Base-by-base conservation (phyloP, 1,140 invertebrate genomes). In the Drosophila tristis region DNA sequence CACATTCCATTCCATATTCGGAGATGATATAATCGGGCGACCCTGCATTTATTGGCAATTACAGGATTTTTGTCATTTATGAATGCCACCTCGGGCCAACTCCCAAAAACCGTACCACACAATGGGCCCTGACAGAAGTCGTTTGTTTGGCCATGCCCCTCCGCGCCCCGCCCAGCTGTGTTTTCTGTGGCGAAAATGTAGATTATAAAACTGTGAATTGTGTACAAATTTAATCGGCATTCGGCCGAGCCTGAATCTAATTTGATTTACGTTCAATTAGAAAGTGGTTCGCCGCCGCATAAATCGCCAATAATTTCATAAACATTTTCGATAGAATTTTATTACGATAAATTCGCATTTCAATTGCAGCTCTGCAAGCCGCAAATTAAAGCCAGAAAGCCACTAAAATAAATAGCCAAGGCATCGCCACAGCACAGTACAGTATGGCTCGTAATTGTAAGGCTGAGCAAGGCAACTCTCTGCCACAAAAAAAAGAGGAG, bases 1-100 rank as follows among this genome's bases (percentile, higher is more conserved):
- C 11, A 39, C 35, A 35, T 35, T 35, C 62, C 54, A 20, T 20
- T 20, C 20, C 20, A 58, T 59, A 57, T 31, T 31, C 39, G 25
- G 25, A 13, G 9, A n/a, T 9, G 42, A 60, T 51, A 50, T 58
- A 48, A 65, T 59, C 44, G 44, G 42, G 23, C 31, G 11, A 39
- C 54, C 23, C 43, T 44, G 29, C 53, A 31, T 56, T 87, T 87
- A 87, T 78, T 87, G 81, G 53, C 78, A 86, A 85, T 87, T 86
- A 77, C 67, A 56, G 66, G 54, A 67, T 58, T 85, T 86, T 77
- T 73, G 44, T 66, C 64, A 51, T 47, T 63, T 80, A 39, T 11
- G 35, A 29, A 39, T 13, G 29, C 5, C 57, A 49, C 56, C 54
- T 79, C 57, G 29, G 56, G 51, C 43, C n/a, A 45, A 1, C 20